Base-by-base conservation (phyloP, 1,140 invertebrate genomes). In the Temnothorax nylanderi region DNA sequence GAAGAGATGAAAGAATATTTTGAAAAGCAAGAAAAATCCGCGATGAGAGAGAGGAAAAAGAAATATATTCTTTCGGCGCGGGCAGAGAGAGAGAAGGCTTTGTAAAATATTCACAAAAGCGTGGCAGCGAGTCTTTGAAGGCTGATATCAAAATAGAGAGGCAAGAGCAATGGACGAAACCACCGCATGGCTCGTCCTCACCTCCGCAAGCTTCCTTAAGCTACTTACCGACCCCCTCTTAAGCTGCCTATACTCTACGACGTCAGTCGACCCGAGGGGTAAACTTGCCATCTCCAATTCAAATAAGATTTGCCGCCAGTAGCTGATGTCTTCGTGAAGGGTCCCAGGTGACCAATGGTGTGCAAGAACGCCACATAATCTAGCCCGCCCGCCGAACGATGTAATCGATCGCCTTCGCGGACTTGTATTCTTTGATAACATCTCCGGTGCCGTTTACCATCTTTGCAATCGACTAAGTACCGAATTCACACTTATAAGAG, bases 221-320 rank as follows among this genome's bases (percentile, higher is more conserved):
- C 92, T 91, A 90, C 89, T 90, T 90, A 90, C 62, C 47, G 64
- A 77, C 90, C 82, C 80, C 87, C 87, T 80, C 85, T 86, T 92
- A 92, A 92, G 88, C 89, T 90, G 65, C 67, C 89, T 89, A 87
- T 88, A 92, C 78, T 85, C 87, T 44, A 81, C 77, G 69, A 51
- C 78, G 62, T 58, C 82, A 82, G 88, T 90, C 85, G 87, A 86
- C 82, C 90, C 77, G 80, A 88, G 87, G 90, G 91, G 91, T 93
- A 93, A 93, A 91, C 92, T 90, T 87, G 87, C 76, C 87, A 93
- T 93, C 89, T 93, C 89, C 91, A 93, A 93, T 93, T 93, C 92
- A 93, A 93, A 93, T 92, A 92, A 93, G 92, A 93, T 93, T 93
- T 93, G 88, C 87, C 62, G 82, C 47, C 65, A 78, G 82, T 58